phyloP scores from a whole-genome alignment of 2,113 vertebrate genomes.

The Columbina picui region DNA sequence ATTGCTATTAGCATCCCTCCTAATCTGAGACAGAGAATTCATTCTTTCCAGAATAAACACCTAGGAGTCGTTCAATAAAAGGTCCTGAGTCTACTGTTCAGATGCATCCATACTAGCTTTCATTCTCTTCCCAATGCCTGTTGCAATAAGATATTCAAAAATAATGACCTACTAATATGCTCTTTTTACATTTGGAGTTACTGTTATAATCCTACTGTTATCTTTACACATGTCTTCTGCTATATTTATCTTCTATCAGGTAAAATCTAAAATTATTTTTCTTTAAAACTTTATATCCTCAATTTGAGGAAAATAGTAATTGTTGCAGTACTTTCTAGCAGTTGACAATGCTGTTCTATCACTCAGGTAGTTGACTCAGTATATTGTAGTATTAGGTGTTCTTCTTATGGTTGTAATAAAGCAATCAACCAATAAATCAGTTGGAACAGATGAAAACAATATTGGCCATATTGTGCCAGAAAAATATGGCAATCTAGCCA shows the following conservation, averaged over 20 bases:
- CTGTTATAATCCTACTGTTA: neutral
- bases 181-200: neutral
- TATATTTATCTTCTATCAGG: neutral
- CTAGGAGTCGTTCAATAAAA: neutral
- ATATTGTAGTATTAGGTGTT: neutral
- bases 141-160: neutral
- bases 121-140: neutral
- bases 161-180: neutral
- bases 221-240: neutral
- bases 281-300: neutral
- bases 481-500: neutral
- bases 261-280: neutral
- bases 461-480: neutral
- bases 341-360: neutral
- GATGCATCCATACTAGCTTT: neutral
- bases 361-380: neutral
- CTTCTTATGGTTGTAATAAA: neutral
- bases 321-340: neutral
- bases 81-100: neutral
- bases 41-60: neutral
- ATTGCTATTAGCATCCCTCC: neutral
- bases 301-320: neutral
- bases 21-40: neutral
- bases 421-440: neutral
- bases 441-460: neutral